Evolutionary conservation across 2,888 invertebrate genomes (phyloP).

Genomic region (Andrena haemorrhoa): DNA sequence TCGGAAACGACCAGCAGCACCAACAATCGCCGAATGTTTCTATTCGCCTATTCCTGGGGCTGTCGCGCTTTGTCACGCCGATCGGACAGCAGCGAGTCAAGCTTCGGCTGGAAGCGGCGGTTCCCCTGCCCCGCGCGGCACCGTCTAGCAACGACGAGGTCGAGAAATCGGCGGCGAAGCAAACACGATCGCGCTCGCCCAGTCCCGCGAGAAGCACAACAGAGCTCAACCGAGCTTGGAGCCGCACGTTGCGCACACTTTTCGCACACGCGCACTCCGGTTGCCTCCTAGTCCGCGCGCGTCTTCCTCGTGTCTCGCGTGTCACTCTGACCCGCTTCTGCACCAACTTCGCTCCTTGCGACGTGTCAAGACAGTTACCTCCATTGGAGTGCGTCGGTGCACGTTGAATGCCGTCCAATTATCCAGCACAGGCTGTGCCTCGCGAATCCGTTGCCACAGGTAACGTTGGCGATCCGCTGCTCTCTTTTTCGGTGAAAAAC

Average conservation of each 20-base stretch:
- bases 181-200: conserved; percentile 15
- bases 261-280: conserved; percentile 61
- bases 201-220: conserved; percentile 42
- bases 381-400: conserved; percentile 13
- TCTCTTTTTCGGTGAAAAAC: background rate
- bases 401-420: conserved; percentile 8
- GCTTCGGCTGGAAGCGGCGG: too few relatives aligned
- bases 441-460: too few relatives aligned
- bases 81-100: too few relatives aligned
- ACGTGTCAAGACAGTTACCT: background rate
- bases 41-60: too few relatives aligned
- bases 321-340: conserved; percentile 32
- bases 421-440: background rate
- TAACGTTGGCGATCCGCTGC: too few relatives aligned
- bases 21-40: conserved; percentile 62
- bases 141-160: background rate
- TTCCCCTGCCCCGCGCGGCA: too few relatives aligned
- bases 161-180: background rate
- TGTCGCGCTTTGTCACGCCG: too few relatives aligned
- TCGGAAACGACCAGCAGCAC: conserved; percentile 15
- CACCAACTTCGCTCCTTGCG: conserved; percentile 13
- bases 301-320: conserved; percentile 26
- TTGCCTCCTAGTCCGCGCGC: conserved; percentile 22
- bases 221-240: conserved; percentile 19
- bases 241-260: conserved; percentile 48